Base-by-base conservation (phyloP, 1,140 invertebrate species). In the Zophobas atratus region DNA sequence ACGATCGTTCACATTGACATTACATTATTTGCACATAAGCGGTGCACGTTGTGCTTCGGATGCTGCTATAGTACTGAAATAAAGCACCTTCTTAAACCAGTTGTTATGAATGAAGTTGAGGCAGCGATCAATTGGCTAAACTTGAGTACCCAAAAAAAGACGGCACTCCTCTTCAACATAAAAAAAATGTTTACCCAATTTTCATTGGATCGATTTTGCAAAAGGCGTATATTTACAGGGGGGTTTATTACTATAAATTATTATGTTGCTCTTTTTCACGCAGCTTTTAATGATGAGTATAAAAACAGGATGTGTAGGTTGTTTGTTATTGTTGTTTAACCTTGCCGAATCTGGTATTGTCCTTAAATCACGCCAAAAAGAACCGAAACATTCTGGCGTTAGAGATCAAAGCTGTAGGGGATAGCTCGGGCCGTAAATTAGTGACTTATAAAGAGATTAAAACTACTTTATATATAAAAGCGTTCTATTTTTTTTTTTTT, bases 11-110 rank as follows among this genome's bases (percentile, higher is more conserved):
- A 46, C 43, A 46, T 46, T 20, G 20, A 20, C 20, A 8, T 51
- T 51, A 51, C 49, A 51, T 51, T 51, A 51, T 51, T 56, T 60
- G 56, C 57, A 63, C 57, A 63, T 67, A 20, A 67, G 41, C 35
- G 6, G n/a, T 67, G 60, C 60, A 67, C 60, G 60, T 67, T 46
- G n/a, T 36, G 56, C 56, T 60, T 41, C 71, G 71, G 71, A 73
- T 73, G 71, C 71, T 73, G 71, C 36, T 73, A 32, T 73, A 56
- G 49, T 55, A 73, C 71, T 73, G 71, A 73, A 73, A 73, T 72
- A 72, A 73, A 70, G 53, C 70, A 72, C 70, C 70, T 72, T 72
- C 43, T 72, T 72, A 53, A 53, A 55, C 70, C 49, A 73, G 55
- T 73, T 55, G 48, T 73, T 73, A 73, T 73, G 71, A 73, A 73